phyloP scores from a whole-genome alignment of 2,797 vertebrate genomes.

The Cossypha heuglini region DNA sequence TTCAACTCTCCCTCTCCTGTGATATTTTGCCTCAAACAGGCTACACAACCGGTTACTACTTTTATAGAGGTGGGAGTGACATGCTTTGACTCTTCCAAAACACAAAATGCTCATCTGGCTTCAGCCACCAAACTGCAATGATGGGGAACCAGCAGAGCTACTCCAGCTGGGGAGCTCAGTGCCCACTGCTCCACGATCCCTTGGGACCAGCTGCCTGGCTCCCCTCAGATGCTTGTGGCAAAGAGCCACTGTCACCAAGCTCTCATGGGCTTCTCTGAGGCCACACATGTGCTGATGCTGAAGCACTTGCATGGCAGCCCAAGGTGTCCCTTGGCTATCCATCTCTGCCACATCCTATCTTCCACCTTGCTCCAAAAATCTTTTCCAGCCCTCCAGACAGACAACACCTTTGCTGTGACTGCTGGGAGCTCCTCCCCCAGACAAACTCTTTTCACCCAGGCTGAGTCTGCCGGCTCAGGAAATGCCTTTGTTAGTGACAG shows the following conservation, averaged over 20 bases:
- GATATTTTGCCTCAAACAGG: not conserved
- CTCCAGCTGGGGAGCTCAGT: not conserved
- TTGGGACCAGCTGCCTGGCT: not conserved
- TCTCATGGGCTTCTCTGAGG: not conserved
- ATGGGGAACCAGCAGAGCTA: not conserved
- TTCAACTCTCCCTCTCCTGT: not conserved
- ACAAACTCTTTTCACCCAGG: not conserved
- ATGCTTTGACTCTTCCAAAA: not conserved
- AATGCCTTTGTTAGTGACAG: accelerated
- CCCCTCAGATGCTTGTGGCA: not conserved
- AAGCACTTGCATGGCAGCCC: not conserved
- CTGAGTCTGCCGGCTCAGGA: accelerated
- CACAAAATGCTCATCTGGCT: not conserved
- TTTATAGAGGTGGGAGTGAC: not conserved
- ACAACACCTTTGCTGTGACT: not conserved
- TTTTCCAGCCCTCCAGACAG: not conserved
- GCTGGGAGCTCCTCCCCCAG: not conserved
- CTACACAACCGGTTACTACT: not conserved
- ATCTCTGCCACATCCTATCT: not conserved
- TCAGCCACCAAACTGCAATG: not conserved
- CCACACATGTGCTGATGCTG: not conserved
- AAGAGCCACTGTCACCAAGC: not conserved
- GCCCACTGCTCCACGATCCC: accelerated
- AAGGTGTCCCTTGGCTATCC: accelerated
- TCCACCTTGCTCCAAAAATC: not conserved